Evolutionary conservation across 2,113 vertebrate genomes (phyloP).

Genomic region (Micronisus gabar): DNA sequence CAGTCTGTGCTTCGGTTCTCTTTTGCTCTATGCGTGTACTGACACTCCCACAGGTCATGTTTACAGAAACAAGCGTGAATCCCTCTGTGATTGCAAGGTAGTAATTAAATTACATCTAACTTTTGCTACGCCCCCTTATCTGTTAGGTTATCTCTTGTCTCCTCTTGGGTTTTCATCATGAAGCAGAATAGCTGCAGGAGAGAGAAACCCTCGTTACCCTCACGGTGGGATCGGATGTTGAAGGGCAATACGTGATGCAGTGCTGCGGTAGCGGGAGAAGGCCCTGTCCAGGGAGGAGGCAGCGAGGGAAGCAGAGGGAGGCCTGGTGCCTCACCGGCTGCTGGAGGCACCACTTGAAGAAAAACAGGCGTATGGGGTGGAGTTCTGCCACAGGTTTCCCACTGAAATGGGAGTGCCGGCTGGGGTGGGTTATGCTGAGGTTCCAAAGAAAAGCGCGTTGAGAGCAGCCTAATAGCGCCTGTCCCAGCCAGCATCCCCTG

Average conservation of each 20-base stretch:
- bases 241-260: not conserved
- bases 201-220: not conserved
- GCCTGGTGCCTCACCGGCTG: too few relatives aligned
- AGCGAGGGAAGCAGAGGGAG: too few relatives aligned
- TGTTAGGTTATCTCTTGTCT: not conserved
- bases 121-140: not conserved
- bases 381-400: rapidly evolving
- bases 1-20: rapidly evolving
- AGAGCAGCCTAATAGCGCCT: too few relatives aligned
- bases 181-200: not conserved
- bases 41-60: not conserved
- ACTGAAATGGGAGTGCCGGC: not conserved
- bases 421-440: not conserved
- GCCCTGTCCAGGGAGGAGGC: too few relatives aligned
- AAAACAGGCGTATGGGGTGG: too few relatives aligned
- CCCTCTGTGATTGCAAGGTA: not conserved
- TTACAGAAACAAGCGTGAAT: not conserved
- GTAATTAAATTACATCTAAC: not conserved
- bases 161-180: not conserved
- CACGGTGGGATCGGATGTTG: not conserved
- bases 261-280: rapidly evolving
- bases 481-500: too few relatives aligned
- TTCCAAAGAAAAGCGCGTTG: too few relatives aligned
- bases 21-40: rapidly evolving
- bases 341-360: not conserved